phyloP scores from a whole-genome alignment of 2,797 vertebrate genomes.

The Rhinichthys osculus region DNA sequence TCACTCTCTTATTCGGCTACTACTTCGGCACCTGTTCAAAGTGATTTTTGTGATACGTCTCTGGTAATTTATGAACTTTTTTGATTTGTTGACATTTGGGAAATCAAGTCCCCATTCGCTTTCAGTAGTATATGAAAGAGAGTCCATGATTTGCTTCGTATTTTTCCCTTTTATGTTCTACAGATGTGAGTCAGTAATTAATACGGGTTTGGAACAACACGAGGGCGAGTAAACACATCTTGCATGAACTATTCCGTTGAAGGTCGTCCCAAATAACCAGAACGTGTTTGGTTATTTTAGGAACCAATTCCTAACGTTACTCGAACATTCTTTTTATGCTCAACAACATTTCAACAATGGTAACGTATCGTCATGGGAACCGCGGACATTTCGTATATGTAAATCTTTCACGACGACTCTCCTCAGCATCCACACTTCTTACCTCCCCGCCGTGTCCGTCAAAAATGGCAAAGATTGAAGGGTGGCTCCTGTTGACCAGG shows the following conservation, averaged over 20 bases:
- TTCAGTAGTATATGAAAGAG: background rate
- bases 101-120: background rate
- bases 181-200: background rate
- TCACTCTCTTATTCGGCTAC: too few relatives aligned
- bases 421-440: conserved; percentile 63
- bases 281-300: background rate
- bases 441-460: conserved; percentile 99
- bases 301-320: background rate
- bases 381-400: background rate
- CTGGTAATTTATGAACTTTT: background rate
- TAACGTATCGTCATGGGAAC: too few relatives aligned
- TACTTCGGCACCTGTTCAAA: background rate
- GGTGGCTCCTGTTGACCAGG: conserved; percentile 93
- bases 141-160: too few relatives aligned
- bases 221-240: background rate
- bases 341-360: too few relatives aligned
- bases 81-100: background rate
- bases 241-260: background rate
- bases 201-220: background rate
- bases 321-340: background rate
- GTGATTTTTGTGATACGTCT: background rate
- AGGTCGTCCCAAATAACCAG: conserved; percentile 3
- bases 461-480: conserved; percentile 97
- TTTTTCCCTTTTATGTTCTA: background rate
- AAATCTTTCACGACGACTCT: background rate